These are phyloP conservation scores for Linyphia triangularis DNA, from an alignment of 2,888 invertebrate species.

Conservation along the genomic window DNA sequence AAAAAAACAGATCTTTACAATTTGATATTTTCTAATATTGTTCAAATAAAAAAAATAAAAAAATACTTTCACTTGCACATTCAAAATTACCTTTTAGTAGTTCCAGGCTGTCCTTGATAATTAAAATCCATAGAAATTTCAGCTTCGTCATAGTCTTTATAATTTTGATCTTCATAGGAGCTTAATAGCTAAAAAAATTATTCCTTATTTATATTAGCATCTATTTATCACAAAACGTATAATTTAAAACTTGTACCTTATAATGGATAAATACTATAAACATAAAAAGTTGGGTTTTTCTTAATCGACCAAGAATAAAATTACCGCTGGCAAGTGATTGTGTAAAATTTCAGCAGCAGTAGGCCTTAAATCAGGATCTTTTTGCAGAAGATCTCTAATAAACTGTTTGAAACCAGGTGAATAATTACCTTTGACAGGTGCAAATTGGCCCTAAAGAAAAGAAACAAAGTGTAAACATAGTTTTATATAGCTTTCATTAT, in stretches of 20 bases:
- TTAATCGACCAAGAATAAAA: neutral
- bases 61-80: no score
- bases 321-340: conserved; percentile 81
- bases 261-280: neutral
- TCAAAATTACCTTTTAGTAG: conserved; percentile 35
- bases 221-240: neutral
- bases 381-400: conserved; percentile 84
- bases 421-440: conserved; percentile 85
- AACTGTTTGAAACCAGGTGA: conserved; percentile 84
- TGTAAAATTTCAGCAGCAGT: conserved; percentile 84
- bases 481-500: no score
- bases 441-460: conserved; percentile 85
- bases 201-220: no score
- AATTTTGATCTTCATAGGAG: conserved; percentile 48
- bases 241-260: neutral
- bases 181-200: conserved; percentile 33
- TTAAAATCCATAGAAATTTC: conserved; percentile 72
- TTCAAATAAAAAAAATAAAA: no score
- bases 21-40: neutral
- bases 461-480: no score
- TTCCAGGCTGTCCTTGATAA: conserved; percentile 62
- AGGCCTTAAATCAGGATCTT: conserved; percentile 84
- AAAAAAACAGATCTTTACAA: neutral
- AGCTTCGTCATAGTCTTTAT: conserved; percentile 64
- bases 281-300: neutral